These are phyloP conservation scores for Rhabdornis inornatus DNA, from an alignment of 2,113 vertebrate genomes.

Conservation along the genomic window DNA sequence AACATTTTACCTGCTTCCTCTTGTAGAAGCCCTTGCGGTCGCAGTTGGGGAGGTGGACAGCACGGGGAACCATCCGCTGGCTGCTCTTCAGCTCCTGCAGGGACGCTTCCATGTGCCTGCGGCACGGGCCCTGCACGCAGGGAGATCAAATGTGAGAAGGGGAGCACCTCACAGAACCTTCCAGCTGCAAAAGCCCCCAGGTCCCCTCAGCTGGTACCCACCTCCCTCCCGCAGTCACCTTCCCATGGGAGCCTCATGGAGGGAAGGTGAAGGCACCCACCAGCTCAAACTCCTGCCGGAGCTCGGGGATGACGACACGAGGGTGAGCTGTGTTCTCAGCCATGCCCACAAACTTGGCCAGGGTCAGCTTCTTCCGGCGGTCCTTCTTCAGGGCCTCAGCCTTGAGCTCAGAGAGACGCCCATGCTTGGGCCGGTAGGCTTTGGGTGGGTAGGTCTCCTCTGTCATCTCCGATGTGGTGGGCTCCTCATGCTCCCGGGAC, in stretches of 20 bases:
- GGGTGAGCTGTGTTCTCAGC: slow-evolving; percentile 86
- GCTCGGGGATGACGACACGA: slow-evolving; percentile 72
- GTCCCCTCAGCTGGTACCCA: rapidly evolving
- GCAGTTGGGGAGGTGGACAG: slow-evolving; percentile 96
- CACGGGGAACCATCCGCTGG: slow-evolving; percentile 85
- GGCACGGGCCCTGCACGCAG: slow-evolving; percentile 86
- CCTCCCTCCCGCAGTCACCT: rapidly evolving
- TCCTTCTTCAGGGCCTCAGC: slow-evolving; percentile 88
- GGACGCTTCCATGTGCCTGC: slow-evolving; percentile 92
- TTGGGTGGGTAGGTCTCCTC: slow-evolving; percentile 86
- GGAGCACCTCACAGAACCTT: not conserved
- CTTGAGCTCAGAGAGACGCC: slow-evolving; percentile 84
- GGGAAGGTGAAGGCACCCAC: slow-evolving; percentile 69
- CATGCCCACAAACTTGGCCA: slow-evolving; percentile 80
- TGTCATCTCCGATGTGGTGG: slow-evolving; percentile 81
- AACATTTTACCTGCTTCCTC: slow-evolving; percentile 87
- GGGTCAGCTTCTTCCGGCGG: slow-evolving; percentile 82
- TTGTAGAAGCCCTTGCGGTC: slow-evolving; percentile 98
- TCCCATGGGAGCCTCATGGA: rapidly evolving
- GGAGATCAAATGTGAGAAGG: not conserved
- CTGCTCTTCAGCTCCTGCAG: slow-evolving; percentile 94
- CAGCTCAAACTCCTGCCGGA: slow-evolving; percentile 93
- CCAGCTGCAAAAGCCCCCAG: not conserved
- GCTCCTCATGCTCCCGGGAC: slow-evolving; percentile 87
- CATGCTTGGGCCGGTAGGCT: slow-evolving; percentile 70